Conservation (phyloP, 2,113 vertebrate genomes). For the Neogobius melanostomus region DNA sequence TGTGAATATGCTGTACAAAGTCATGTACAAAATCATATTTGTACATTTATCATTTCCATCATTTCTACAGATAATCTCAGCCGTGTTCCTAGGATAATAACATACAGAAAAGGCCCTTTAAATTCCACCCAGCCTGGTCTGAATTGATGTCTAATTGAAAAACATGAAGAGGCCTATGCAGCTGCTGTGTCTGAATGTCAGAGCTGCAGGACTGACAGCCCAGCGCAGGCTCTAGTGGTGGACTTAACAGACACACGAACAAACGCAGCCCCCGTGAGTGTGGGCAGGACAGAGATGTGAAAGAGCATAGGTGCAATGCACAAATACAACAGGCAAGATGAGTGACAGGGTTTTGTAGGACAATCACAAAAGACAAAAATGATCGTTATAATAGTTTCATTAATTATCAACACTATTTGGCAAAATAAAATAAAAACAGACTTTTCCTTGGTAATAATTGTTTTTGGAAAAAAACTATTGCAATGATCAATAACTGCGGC, state of each 20-base stretch:
- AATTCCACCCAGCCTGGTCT: slow-evolving; percentile 62
- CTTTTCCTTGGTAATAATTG: too few species aligned
- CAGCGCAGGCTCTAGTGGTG: slow-evolving; percentile 27
- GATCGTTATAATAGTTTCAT: too few species aligned
- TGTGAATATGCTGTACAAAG: too few species aligned
- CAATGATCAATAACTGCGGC: too few species aligned
- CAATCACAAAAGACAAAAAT: too few species aligned
- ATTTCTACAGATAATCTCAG: slow-evolving; percentile 15
- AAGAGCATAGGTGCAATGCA: slow-evolving; percentile 31
- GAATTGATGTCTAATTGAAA: slow-evolving; percentile 74
- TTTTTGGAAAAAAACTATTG: too few species aligned
- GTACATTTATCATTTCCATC: not conserved
- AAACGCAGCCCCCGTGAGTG: slow-evolving; percentile 49
- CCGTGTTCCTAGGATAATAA: slow-evolving; percentile 47
- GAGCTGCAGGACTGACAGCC: slow-evolving; percentile 64
- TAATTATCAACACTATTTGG: too few species aligned
- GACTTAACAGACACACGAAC: slow-evolving; percentile 66
- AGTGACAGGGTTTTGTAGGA: not conserved
- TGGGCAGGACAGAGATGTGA: slow-evolving; percentile 41
- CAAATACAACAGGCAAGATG: slow-evolving; percentile 35
- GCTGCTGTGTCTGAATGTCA: slow-evolving; percentile 72
- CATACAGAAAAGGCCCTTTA: slow-evolving; percentile 62
- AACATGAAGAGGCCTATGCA: slow-evolving; percentile 61
- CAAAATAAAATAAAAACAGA: too few species aligned
- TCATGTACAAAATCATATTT: not conserved